Conservation (phyloP, 2,888 invertebrate genomes). For the Meloe dianella region DNA sequence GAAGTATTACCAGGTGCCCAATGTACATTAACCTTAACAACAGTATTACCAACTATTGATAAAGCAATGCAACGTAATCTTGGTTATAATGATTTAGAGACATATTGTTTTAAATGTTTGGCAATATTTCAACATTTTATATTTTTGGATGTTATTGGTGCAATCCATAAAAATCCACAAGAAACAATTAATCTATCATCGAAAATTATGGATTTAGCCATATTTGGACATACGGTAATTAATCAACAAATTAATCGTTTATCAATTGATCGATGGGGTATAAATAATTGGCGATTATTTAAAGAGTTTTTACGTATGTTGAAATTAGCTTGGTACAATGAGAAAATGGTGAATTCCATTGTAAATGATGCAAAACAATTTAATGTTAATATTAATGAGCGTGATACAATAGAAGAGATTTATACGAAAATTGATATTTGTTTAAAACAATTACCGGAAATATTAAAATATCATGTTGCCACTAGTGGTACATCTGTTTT, state of each 20-base stretch:
- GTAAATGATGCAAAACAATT: conserved; percentile 45
- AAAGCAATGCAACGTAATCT: conserved; percentile 36
- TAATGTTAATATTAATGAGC: conserved; percentile 49
- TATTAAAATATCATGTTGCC: conserved; percentile 58
- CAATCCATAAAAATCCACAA: conserved; percentile 58
- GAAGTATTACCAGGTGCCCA: conserved; percentile 71
- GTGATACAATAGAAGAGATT: conserved; percentile 48
- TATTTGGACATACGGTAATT: conserved; percentile 69
- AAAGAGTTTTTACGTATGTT: conserved; percentile 43
- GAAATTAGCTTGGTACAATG: conserved; percentile 21
- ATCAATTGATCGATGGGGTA: conserved; percentile 61
- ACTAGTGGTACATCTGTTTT: conserved; percentile 62
- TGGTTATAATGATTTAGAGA: conserved; percentile 31
- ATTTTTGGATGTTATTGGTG: conserved; percentile 47
- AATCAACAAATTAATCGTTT: conserved; percentile 62
- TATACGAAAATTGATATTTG: conserved; percentile 53
- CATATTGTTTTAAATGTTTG: conserved; percentile 33
- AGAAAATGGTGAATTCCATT: conserved; percentile 19
- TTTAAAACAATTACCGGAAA: conserved; percentile 43
- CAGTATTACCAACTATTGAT: conserved; percentile 31
- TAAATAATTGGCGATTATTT: conserved; percentile 39
- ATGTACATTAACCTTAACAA: conserved; percentile 61
- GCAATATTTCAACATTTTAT: conserved; percentile 51
- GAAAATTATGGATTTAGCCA: conserved; percentile 66
- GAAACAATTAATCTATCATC: conserved; percentile 60